Percentiles rank a stretch among this genome's conserved stretches.
phyloP scores from a whole-genome alignment of 2,888 invertebrate genomes.

The Drosophila histrio region DNA sequence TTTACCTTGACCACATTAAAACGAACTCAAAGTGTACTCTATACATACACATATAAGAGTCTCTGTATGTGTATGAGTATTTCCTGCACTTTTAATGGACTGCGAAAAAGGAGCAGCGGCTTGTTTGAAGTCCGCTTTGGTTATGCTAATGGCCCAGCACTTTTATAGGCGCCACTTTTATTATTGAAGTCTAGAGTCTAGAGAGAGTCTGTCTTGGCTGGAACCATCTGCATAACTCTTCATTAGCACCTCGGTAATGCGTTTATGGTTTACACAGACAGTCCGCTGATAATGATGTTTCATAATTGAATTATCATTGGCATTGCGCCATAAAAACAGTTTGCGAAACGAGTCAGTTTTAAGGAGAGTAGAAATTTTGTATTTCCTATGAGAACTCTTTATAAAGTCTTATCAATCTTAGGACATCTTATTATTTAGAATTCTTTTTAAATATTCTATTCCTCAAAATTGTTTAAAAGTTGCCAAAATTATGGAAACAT shows the following conservation, averaged over 20 bases:
- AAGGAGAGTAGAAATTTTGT: not conserved
- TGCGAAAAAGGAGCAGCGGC: slow-evolving; percentile 45
- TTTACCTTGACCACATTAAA: slow-evolving; percentile 59
- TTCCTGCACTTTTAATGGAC: slow-evolving; percentile 70
- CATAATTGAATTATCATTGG: slow-evolving; percentile 71
- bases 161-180: slow-evolving; percentile 57
- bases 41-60: not conserved
- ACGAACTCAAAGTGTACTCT: not conserved
- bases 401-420: too few relatives aligned
- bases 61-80: slow-evolving; percentile 14
- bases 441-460: too few relatives aligned
- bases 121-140: slow-evolving; percentile 46
- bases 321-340: slow-evolving; percentile 13
- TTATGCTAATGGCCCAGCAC: slow-evolving; percentile 69
- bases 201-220: slow-evolving; percentile 54
- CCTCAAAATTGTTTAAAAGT: too few relatives aligned
- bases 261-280: slow-evolving; percentile 56
- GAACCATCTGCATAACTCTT: slow-evolving; percentile 69
- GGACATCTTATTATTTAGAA: too few relatives aligned
- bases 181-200: slow-evolving; percentile 69
- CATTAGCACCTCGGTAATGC: slow-evolving; percentile 69
- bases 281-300: slow-evolving; percentile 63
- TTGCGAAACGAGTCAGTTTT: not conserved
- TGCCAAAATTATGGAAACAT: too few relatives aligned
- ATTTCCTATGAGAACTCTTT: too few relatives aligned